Evolutionary conservation across 53 echinoderm and acorn worm genomes (phyloP), one percentile per base, ranked within the genome.

Genomic region (Mesocentrotus franciscanus): DNA sequence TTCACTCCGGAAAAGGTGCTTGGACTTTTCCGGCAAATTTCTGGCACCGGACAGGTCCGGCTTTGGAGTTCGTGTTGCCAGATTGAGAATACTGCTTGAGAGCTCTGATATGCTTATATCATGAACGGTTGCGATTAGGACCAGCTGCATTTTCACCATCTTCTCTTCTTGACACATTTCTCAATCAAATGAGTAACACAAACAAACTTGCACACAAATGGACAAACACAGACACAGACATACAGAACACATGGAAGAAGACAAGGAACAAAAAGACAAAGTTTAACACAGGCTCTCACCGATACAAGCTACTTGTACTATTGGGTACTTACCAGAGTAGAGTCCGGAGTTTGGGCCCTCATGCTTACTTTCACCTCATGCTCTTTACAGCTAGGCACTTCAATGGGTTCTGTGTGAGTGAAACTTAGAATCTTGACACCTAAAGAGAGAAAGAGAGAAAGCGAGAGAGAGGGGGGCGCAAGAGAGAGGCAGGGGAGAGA

Each of bases 341-440:
- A 97, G 71, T 97, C 97, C 36, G 96, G 96, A 10, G 97, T 95
- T 71, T 93, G 89, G 14, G 97, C 84, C 36, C 95, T 92, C 66
- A 97, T 94, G 79, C 95, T 95, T 84, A 96, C 96, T 64, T 96
- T 97, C 61, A 93, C 96, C 49, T 96, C 96, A 15, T 95, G 92
- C 17, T 96, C 95, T 78, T 97, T 97, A 55, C 92, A 92, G 85
- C 98, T 98, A 61, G 98, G 99, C n/a, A 99, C 99, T 36, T 95
- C 90, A 30, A 99, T 96, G 34, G 98, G 98, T 96, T 97, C 96
- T 72, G 99, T 99, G 98, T 98, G 95, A 24, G 99, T 99, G 22
- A 99, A 96, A 94, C 99, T 99, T 32, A 99, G 97, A 90, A 98
- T 97, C 95, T 97, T 97, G n/a, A 99, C 97, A 84, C 99, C 99